Percentiles rank a stretch among this genome's conserved stretches.
These are phyloP conservation scores for Rhaphigaster nebulosa DNA, from an alignment of 2,888 invertebrate species.

Conservation along the genomic window DNA sequence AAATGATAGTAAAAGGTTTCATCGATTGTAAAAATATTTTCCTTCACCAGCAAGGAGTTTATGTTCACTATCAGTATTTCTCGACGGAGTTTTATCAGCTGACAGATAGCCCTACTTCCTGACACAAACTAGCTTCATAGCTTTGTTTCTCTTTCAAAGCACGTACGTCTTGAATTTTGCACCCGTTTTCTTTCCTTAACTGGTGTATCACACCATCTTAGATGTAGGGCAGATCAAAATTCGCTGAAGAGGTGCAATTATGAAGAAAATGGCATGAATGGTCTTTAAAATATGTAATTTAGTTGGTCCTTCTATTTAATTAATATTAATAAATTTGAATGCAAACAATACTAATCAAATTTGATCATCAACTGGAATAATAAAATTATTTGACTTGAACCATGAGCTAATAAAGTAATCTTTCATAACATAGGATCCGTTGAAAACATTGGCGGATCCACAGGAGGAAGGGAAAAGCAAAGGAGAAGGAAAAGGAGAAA, in stretches of 20 bases:
- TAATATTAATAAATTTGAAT: no score
- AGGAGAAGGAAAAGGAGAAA: no score
- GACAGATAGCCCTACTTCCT: neutral
- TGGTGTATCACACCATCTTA: neutral
- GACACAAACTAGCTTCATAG: constrained; percentile 34
- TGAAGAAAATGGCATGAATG: neutral
- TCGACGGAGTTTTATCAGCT: neutral
- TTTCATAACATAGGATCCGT: no score
- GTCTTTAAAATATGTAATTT: neutral
- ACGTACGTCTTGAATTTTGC: constrained; percentile 11
- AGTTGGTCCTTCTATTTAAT: no score
- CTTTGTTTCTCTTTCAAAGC: neutral
- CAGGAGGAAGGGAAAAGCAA: no score
- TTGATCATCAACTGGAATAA: no score
- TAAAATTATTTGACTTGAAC: no score
- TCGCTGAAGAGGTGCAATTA: neutral
- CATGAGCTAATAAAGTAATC: no score
- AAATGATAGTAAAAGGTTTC: neutral
- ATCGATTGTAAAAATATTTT: constrained; percentile 23
- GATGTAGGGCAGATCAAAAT: neutral
- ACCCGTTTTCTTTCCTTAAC: neutral
- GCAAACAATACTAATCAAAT: no score
- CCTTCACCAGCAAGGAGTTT: neutral
- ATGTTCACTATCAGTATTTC: neutral
- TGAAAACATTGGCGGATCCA: no score